Evolutionary conservation across 2,113 vertebrate genomes (phyloP).

Genomic region (Pycnonotus jocosus): DNA sequence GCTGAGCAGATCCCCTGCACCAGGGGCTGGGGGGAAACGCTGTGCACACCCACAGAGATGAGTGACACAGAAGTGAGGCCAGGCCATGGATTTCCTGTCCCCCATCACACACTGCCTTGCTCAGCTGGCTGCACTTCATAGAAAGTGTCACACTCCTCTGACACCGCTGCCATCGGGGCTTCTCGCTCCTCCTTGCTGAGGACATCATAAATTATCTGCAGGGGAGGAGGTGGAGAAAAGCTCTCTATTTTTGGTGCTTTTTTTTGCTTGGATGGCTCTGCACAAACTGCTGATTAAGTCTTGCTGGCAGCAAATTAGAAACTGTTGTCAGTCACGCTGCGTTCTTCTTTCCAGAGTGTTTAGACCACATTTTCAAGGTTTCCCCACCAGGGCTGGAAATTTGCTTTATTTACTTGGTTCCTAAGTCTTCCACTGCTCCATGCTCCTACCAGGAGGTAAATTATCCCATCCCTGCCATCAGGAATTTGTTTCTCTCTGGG

Average conservation of each 20-base stretch:
- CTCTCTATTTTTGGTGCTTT: constrained; percentile 8
- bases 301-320: constrained; percentile 20
- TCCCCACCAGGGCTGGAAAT: background rate
- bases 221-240: constrained; percentile 31
- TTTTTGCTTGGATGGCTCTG: constrained; percentile 27
- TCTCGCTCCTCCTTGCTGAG: background rate
- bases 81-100: constrained; percentile 48
- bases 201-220: background rate
- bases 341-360: background rate
- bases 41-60: background rate
- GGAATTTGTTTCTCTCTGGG: background rate
- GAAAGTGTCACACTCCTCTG: constrained; percentile 37
- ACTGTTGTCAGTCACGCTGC: background rate
- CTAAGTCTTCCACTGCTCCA: background rate
- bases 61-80: constrained; percentile 1
- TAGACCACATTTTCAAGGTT: background rate
- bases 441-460: background rate
- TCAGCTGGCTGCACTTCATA: constrained; percentile 54
- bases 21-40: background rate
- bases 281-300: constrained; percentile 18
- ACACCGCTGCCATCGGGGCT: constrained; percentile 26
- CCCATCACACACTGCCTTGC: background rate
- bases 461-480: background rate
- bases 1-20: background rate
- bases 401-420: background rate